Base-by-base conservation (phyloP, 2,113 vertebrate species). In the Apteryx mantelli region DNA sequence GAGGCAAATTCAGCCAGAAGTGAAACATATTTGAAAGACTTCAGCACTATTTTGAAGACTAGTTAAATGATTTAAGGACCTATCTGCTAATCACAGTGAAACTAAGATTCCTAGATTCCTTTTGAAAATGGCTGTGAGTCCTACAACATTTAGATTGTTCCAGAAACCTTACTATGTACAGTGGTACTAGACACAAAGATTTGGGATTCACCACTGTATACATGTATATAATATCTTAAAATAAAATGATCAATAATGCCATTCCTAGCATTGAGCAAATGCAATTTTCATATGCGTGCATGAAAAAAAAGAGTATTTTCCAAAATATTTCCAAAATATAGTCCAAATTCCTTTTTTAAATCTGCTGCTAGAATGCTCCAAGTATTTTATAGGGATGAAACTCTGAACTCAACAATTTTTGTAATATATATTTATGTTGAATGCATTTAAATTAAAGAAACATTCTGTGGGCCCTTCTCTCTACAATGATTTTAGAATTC, bases 241-340 rank as follows among this genome's bases (percentile, higher is more conserved):
- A 79, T 46, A 78, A 88, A 88, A 91, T 9, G 53, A 87, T 58
- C 25, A 36, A 13, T 82, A 85, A 61, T 74, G 1, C 52, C 34
- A 90, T 86, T 91, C n/a, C 79, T 78, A 34, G 36, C 34, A 52
- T 40, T 40, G 17, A 16, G 12, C 12, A 69, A 90, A 92, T 22
- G 32, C 46, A 81, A 12, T 65, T 90, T 91, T 80, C 30, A 64
- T 53, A 11, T 42, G 40, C 93, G 58, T 50, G 14, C 58, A 86
- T 74, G 71, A 91, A 95, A 80, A 78, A 53, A 78, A 86, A 93
- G 52, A 93, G 88, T 87, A 7, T n/a, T 63, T 24, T 63, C 61
- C 40, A 68, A 32, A 58, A 58, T 32, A 60, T 80, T 90, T 65
- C 56, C 58, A 69, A 93, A 88, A 74, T n/a, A 36, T 20, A 86